These are phyloP conservation scores for Athetis lepigone DNA, from an alignment of 2,888 invertebrate genomes.

Conservation along the genomic window DNA sequence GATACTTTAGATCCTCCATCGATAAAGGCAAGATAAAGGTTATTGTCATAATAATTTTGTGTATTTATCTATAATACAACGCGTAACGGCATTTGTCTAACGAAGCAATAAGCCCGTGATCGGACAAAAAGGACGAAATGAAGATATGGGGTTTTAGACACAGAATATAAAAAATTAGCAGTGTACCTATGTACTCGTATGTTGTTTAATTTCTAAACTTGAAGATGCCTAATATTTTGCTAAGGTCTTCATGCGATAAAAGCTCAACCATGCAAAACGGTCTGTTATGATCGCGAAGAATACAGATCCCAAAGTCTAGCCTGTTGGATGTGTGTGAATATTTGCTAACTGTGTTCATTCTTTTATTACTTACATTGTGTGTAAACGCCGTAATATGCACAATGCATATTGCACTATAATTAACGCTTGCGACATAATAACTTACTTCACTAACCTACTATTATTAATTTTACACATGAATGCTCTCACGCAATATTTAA, in stretches of 20 bases:
- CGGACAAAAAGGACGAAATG: too few relatives aligned
- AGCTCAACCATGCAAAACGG: constrained; percentile 2
- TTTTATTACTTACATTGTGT: constrained; percentile 47
- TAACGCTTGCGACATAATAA: constrained; percentile 40
- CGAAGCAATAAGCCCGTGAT: too few relatives aligned
- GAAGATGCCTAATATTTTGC: neutral
- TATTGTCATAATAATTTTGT: too few relatives aligned
- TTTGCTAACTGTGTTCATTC: constrained; percentile 28
- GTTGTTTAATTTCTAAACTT: too few relatives aligned
- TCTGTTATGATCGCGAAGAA: constrained; percentile 11
- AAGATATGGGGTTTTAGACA: too few relatives aligned
- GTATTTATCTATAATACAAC: too few relatives aligned
- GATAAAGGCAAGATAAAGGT: too few relatives aligned
- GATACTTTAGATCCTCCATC: too few relatives aligned
- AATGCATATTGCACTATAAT: constrained; percentile 52
- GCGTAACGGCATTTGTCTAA: too few relatives aligned
- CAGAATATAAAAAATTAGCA: too few relatives aligned
- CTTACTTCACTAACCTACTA: constrained; percentile 57
- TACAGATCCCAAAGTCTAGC: neutral
- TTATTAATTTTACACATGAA: constrained; percentile 47
- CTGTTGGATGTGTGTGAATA: constrained; percentile 40
- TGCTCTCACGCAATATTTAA: constrained; percentile 39
- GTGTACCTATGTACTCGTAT: too few relatives aligned
- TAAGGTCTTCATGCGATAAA: neutral
- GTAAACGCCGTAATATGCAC: constrained; percentile 46